Conservation (phyloP, 2,888 invertebrate genomes). For the Nebria salina region DNA sequence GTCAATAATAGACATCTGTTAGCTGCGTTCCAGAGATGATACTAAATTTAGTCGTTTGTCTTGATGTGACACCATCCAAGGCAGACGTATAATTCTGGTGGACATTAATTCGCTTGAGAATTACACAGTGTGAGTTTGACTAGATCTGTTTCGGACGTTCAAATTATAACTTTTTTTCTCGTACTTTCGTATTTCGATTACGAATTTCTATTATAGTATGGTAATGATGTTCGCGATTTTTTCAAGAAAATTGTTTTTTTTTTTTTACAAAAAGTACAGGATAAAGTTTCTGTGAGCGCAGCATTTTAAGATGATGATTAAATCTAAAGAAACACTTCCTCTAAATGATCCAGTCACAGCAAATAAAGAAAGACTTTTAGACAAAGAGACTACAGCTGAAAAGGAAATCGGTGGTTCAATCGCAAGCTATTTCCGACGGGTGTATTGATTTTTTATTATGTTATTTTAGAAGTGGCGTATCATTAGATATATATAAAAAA, state of each 20-base stretch:
- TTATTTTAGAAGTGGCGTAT: slow-evolving; percentile 14
- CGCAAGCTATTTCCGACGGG: neutral
- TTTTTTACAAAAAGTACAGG: slow-evolving; percentile 15
- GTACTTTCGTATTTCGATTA: slow-evolving; percentile 38
- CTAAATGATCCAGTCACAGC: neutral
- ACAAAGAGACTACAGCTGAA: neutral
- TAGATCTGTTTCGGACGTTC: slow-evolving; percentile 32
- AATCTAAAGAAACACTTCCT: slow-evolving; percentile 4
- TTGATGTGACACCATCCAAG: slow-evolving; percentile 10
- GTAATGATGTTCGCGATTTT: slow-evolving; percentile 37
- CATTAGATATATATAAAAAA: neutral
- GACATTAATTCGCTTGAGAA: slow-evolving; percentile 33
- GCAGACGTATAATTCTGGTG: slow-evolving; percentile 15
- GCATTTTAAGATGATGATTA: slow-evolving; percentile 15
- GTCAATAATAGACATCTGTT: slow-evolving; percentile 31
- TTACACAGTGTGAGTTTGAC: slow-evolving; percentile 17
- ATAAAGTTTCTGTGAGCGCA: neutral
- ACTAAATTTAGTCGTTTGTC: slow-evolving; percentile 31
- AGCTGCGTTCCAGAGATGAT: slow-evolving; percentile 16
- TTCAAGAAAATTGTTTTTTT: slow-evolving; percentile 29
- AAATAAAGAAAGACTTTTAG: neutral
- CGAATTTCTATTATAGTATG: slow-evolving; percentile 43
- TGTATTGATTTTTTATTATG: slow-evolving; percentile 17
- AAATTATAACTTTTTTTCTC: slow-evolving; percentile 43
- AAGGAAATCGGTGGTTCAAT: neutral